phyloP scores from a whole-genome alignment of 2,113 vertebrate species.

The Silurus meridionalis region DNA sequence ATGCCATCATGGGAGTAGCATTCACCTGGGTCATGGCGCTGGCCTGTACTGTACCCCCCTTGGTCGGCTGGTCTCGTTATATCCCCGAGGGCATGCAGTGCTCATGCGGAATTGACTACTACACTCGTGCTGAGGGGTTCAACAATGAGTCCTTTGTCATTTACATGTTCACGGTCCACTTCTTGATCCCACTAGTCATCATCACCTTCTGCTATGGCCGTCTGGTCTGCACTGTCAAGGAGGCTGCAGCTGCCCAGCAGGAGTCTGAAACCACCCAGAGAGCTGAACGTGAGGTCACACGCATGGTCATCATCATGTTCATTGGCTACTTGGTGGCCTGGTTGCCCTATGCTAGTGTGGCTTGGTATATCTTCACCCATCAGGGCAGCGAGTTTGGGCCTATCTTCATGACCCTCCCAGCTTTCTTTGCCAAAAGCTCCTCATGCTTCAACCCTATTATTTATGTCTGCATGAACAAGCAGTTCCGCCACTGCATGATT shows the following conservation, averaged over 20 bases:
- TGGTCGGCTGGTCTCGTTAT: conserved; percentile 90
- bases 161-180: conserved; percentile 95
- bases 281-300: conserved; percentile 93
- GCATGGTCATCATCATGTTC: conserved; percentile 96
- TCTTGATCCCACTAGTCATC: conserved; percentile 69
- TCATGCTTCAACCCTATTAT: conserved; percentile 94
- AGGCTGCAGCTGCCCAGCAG: conserved; percentile 94
- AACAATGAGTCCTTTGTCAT: conserved; percentile 94
- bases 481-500: conserved; percentile 98
- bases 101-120: conserved; percentile 94
- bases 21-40: conserved; percentile 85
- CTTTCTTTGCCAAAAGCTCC: conserved; percentile 93
- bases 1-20: conserved; percentile 86
- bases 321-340: conserved; percentile 86
- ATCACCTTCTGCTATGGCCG: conserved; percentile 96
- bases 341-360: conserved; percentile 84
- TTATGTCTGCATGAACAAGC: conserved; percentile 97
- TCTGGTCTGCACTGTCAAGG: conserved; percentile 93
- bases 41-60: conserved; percentile 81
- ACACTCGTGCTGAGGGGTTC: conserved; percentile 84
- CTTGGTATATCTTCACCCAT: conserved; percentile 90
- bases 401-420: conserved; percentile 89
- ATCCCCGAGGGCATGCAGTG: conserved; percentile 98
- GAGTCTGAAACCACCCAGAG: conserved; percentile 97
- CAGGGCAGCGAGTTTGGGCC: conserved; percentile 89